Conservation (phyloP, 2,888 invertebrate genomes). For the Monopis laevigella region DNA sequence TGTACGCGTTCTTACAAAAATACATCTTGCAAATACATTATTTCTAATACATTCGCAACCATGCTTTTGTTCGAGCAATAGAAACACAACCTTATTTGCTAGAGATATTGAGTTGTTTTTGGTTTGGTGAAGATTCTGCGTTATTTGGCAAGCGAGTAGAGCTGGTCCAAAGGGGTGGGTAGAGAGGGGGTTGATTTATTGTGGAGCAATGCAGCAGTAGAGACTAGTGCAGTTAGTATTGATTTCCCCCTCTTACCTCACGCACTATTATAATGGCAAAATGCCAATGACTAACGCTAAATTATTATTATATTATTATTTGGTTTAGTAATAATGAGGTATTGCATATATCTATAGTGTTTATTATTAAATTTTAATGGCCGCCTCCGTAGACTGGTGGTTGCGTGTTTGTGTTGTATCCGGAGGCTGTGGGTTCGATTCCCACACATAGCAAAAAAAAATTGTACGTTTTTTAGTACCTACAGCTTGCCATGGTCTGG, state of each 20-base stretch:
- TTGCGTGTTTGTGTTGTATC: no score
- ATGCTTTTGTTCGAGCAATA: conserved; percentile 16
- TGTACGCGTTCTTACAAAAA: conserved; percentile 11
- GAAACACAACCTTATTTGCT: conserved; percentile 20
- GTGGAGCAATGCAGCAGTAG: conserved; percentile 60
- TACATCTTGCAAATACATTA: conserved; percentile 23
- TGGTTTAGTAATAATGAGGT: no score
- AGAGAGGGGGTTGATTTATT: conserved; percentile 53
- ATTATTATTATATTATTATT: no score
- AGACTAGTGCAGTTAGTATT: conserved; percentile 64
- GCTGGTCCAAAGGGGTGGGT: conserved; percentile 27
- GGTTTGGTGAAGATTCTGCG: conserved; percentile 18
- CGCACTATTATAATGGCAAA: conserved; percentile 31
- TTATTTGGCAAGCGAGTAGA: conserved; percentile 41
- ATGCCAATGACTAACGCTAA: no score
- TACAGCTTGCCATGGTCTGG: no score
- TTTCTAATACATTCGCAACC: conserved; percentile 34
- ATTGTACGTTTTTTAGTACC: no score
- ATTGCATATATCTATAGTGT: no score
- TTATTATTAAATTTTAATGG: no score
- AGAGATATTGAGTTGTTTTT: conserved; percentile 26
- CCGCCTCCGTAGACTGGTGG: no score
- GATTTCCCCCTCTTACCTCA: conserved; percentile 59
- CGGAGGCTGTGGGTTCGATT: no score
- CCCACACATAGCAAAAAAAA: no score